These are phyloP conservation scores for Erythrocercus mccallii DNA, from an alignment of 2,113 vertebrate genomes.

Conservation along the genomic window DNA sequence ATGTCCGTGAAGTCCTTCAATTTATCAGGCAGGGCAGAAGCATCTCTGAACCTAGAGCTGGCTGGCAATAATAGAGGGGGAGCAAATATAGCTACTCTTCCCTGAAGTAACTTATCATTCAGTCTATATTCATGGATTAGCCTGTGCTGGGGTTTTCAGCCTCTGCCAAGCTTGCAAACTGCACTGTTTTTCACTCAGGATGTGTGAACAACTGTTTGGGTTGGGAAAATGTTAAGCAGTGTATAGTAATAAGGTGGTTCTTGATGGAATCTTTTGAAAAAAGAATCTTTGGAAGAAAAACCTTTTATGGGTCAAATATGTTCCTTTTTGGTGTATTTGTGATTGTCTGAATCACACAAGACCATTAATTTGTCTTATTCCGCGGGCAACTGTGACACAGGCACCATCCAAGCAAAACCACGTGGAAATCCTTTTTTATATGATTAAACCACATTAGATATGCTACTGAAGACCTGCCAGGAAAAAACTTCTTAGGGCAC, in stretches of 20 bases:
- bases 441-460: not conserved
- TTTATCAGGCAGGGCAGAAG: slow-evolving; percentile 32
- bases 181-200: not conserved
- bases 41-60: not conserved
- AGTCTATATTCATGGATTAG: slow-evolving; percentile 16
- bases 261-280: not conserved
- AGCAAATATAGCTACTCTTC: not conserved
- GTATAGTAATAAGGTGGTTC: not conserved
- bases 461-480: not conserved
- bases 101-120: slow-evolving; percentile 18
- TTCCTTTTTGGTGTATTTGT: not conserved
- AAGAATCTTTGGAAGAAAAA: not conserved
- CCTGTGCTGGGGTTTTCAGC: not conserved
- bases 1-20: slow-evolving; percentile 47
- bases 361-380: not conserved
- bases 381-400: not conserved
- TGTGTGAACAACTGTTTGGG: not conserved
- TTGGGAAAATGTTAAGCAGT: not conserved
- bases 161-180: not conserved
- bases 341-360: not conserved
- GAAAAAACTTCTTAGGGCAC: not conserved
- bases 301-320: not conserved
- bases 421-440: not conserved
- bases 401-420: not conserved
- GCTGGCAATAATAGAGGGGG: not conserved